phyloP scores from a whole-genome alignment of 2,113 vertebrate species.

The Periophthalmodon schlosseri region DNA sequence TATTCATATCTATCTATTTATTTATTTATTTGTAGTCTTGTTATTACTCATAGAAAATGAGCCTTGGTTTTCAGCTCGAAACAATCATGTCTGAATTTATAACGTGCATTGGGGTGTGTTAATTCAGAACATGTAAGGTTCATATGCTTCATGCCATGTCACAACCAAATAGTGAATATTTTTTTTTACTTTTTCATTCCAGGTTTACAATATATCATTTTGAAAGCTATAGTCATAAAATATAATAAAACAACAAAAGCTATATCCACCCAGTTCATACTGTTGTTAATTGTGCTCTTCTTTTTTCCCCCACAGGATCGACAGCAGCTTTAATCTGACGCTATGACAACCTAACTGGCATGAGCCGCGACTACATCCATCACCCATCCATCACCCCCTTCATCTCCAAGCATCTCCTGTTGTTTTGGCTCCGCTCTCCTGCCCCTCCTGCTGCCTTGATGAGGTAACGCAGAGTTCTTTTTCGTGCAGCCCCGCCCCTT shows the following conservation, averaged over 20 bases:
- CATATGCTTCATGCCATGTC: background rate
- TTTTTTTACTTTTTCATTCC: background rate
- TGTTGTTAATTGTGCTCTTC: constrained; percentile 9
- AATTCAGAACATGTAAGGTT: background rate
- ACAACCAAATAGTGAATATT: background rate
- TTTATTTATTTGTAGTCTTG: background rate
- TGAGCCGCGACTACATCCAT: constrained; percentile 48
- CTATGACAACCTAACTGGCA: constrained; percentile 56
- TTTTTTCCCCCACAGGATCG: constrained; percentile 48
- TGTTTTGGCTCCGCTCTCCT: constrained; percentile 23
- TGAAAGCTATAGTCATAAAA: background rate
- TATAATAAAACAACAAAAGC: background rate
- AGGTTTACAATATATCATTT: background rate
- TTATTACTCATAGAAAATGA: background rate
- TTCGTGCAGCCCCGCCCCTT: constrained; percentile 48
- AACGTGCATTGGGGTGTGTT: background rate
- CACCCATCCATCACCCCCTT: constrained; percentile 44
- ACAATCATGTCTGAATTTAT: background rate
- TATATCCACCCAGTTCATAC: background rate
- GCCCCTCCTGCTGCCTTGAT: constrained; percentile 76
- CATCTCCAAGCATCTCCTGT: constrained; percentile 40
- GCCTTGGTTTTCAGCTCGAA: background rate
- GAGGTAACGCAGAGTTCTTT: constrained; percentile 84
- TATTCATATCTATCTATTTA: too few species aligned
- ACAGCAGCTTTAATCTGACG: constrained; percentile 20